A percentile compares a stretch with the other conserved stretches of the same genome.
Evolutionary conservation across 2,113 vertebrate species (phyloP).

Genomic region (Heterocephalus glaber): DNA sequence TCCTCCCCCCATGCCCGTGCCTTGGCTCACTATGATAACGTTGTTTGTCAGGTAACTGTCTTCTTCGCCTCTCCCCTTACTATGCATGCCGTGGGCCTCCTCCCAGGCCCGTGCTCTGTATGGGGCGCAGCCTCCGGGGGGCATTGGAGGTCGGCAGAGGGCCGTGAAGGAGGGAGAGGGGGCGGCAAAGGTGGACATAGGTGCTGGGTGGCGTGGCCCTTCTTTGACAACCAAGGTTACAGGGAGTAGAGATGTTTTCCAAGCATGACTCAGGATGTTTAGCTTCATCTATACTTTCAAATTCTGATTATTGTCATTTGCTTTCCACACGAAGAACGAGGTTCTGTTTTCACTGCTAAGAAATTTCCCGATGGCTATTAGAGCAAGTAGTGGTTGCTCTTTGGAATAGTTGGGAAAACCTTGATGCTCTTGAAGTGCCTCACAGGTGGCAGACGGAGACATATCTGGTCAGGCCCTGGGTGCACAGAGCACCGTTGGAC

Average conservation of each 20-base stretch:
- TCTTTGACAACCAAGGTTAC: not conserved
- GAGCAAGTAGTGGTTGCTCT: not conserved
- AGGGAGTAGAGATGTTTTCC: not conserved
- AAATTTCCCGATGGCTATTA: not conserved
- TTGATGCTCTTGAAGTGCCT: not conserved
- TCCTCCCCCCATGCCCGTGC: constrained; percentile 88
- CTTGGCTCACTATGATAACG: constrained; percentile 91
- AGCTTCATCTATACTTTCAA: not conserved
- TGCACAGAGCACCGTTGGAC: not conserved
- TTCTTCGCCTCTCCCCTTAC: constrained; percentile 81
- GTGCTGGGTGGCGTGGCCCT: fast-evolving
- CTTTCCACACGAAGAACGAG: not conserved
- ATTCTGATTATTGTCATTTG: not conserved
- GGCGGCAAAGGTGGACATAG: not conserved
- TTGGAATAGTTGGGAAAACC: not conserved
- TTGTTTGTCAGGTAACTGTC: constrained; percentile 90
- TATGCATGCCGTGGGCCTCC: constrained; percentile 76
- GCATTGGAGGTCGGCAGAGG: not conserved
- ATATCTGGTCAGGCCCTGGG: not conserved
- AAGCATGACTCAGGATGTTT: not conserved
- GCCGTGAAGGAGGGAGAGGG: not conserved
- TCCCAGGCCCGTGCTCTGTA: fast-evolving
- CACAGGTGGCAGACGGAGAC: not conserved
- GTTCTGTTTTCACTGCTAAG: not conserved
- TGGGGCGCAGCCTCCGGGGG: not conserved